phyloP scores from a whole-genome alignment of 2,113 vertebrate genomes.

The Chaenogobius annularis region DNA sequence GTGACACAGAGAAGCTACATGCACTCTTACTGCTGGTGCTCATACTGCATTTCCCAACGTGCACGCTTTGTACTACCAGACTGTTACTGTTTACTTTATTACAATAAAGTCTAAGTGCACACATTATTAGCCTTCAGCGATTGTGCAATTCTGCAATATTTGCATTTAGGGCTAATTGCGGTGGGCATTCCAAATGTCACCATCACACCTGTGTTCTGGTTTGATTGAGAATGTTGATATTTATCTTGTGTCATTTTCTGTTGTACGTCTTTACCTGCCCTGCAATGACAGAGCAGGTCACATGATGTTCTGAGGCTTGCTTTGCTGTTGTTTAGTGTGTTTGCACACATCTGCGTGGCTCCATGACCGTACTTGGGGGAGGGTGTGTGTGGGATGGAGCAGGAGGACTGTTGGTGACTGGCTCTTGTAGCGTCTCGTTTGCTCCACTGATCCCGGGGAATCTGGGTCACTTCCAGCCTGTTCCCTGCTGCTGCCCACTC shows the following conservation, averaged over 20 bases:
- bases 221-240: constrained; percentile 2
- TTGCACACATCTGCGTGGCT: constrained; percentile 32
- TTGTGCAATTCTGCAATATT: no score
- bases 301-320: neutral
- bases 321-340: constrained; percentile 19
- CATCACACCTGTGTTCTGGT: neutral
- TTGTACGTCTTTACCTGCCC: neutral
- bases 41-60: neutral
- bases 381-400: constrained; percentile 48
- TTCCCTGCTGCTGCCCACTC: constrained; percentile 65
- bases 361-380: constrained; percentile 15
- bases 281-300: neutral
- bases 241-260: neutral
- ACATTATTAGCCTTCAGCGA: no score
- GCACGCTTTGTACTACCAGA: neutral
- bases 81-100: neutral
- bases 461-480: constrained; percentile 80
- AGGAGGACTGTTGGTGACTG: constrained; percentile 66
- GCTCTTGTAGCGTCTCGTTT: constrained; percentile 68
- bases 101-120: no score
- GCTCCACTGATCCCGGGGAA: constrained; percentile 75
- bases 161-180: no score
- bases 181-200: neutral
- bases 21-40: neutral
- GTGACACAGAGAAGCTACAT: neutral